Base-by-base conservation (phyloP, 1,140 invertebrate genomes). In the Pogonomyrmex californicus region DNA sequence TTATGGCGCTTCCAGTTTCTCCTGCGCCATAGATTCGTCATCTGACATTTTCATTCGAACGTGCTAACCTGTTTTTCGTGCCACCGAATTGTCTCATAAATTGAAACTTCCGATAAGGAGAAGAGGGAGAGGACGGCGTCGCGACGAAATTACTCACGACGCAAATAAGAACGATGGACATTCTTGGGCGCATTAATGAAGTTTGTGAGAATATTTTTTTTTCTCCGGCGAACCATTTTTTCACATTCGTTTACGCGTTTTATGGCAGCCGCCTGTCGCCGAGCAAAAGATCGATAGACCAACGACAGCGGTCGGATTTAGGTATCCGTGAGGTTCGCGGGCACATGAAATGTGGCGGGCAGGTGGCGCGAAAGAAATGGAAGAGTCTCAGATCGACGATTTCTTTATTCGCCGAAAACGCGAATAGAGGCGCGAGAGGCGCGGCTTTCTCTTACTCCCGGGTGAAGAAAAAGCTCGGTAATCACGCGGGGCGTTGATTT, bases 341-440 rank as follows among this genome's bases (percentile, higher is more conserved):
- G 23, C 23, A 23, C 23, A 76, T 75, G 70, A 87, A 77, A 85
- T 87, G 82, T 76, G 71, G 62, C 51, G 33, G 58, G 51, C 86
- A 87, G 81, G 81, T 85, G 71, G 81, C 70, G 86, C 47, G 63
- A 78, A 71, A 86, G 65, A 86, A 87, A 87, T 78, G 83, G 56
- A 87, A 54, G 82, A 79, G 86, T 87, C n/a, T 60, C 63, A 41
- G 12, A 77, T 87, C 86, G 82, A 87, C 65, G 86, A 87, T 86
- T 87, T 78, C 73, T 87, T 87, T 87, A 87, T 87, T 87, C 81
- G 56, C 44, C 73, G 76, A 85, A 23, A 83, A 85, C 38, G 58
- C 65, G 54, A 75, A 49, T 68, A 33, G 5, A 54, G 30, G 47
- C n/a, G 60, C 76, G 36, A 63, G 75, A n/a, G 17, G 17, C 51